These are phyloP conservation scores for Myotis brandtii DNA, from an alignment of 2,113 vertebrate genomes.

Conservation along the genomic window DNA sequence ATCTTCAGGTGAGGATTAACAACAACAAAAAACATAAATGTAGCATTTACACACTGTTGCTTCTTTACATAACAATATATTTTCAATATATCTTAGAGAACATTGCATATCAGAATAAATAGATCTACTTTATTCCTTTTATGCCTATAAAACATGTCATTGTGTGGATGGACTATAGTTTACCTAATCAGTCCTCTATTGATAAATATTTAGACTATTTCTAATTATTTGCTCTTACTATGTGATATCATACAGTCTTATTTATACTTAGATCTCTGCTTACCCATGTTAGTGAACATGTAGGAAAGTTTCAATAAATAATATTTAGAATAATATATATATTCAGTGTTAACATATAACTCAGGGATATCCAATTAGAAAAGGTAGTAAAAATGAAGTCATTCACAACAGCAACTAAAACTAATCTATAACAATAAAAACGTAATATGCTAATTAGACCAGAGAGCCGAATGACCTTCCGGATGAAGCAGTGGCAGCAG, in stretches of 20 bases:
- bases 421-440: background rate
- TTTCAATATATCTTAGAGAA: background rate
- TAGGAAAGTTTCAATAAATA: background rate
- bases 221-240: background rate
- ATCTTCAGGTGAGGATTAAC: too few species aligned
- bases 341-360: background rate
- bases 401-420: background rate
- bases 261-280: background rate
- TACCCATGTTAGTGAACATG: background rate
- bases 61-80: background rate
- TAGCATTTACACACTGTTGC: background rate
- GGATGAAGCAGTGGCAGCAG: fast-evolving
- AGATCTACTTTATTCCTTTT: conserved; percentile 5
- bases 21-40: background rate
- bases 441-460: too few species aligned
- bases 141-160: background rate
- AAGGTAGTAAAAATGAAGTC: background rate
- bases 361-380: background rate
- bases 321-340: background rate
- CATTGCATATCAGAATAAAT: background rate
- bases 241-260: background rate
- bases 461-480: too few species aligned
- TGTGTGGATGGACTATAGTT: background rate
- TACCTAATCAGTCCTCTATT: background rate
- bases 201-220: conserved; percentile 25